Evolutionary conservation across 1,140 invertebrate species (phyloP).

Genomic region (Macrobrachium rosenbergii): DNA sequence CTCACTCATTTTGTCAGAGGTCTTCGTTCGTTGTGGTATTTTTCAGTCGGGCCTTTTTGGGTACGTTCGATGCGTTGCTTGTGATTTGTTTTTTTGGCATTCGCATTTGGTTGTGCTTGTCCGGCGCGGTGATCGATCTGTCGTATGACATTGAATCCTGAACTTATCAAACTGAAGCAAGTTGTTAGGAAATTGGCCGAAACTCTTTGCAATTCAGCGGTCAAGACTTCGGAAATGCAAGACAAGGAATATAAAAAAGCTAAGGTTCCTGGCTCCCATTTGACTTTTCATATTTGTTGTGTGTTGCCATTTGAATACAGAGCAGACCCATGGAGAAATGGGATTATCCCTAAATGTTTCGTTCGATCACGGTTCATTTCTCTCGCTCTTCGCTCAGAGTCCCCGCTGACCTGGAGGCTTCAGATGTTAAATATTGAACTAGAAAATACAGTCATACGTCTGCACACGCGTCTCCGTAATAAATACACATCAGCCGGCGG

Average conservation of each 20-base stretch:
- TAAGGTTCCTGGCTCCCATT: constrained; percentile 62
- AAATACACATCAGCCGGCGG: constrained; percentile 26
- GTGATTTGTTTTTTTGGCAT: no score
- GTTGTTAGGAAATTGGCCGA: constrained; percentile 23
- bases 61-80: background rate
- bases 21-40: constrained; percentile 38
- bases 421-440: constrained; percentile 39
- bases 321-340: constrained; percentile 61
- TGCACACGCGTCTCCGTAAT: constrained; percentile 14
- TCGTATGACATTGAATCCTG: constrained; percentile 1
- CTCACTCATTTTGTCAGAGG: constrained; percentile 25
- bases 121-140: no score
- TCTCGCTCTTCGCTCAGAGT: constrained; percentile 9
- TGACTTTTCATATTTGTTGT: constrained; percentile 66
- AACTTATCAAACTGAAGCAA: background rate
- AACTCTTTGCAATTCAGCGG: constrained; percentile 52
- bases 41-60: constrained; percentile 1
- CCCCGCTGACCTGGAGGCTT: background rate
- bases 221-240: constrained; percentile 64
- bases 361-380: constrained; percentile 54
- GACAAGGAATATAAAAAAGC: constrained; percentile 57
- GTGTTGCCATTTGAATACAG: constrained; percentile 66
- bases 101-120: background rate
- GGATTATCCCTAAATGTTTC: constrained; percentile 61
- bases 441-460: constrained; percentile 34